Evolutionary conservation across 2,113 vertebrate genomes (phyloP).

Genomic region (Dromiciops gliroides): DNA sequence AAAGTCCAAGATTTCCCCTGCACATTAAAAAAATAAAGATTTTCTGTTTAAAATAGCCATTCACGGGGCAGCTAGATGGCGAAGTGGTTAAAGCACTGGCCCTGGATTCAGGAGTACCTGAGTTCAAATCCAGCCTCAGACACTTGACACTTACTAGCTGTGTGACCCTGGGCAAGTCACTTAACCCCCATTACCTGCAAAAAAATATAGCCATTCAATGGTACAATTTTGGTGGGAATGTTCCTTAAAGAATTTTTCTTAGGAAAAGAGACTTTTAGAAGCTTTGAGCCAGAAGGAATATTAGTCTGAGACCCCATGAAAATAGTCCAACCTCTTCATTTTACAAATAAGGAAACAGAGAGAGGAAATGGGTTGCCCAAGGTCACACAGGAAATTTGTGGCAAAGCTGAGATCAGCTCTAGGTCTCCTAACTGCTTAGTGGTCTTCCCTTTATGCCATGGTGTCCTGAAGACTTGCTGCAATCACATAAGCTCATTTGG

Average conservation of each 20-base stretch:
- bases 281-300: constrained; percentile 16
- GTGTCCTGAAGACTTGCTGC: not conserved
- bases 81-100: too few relatives aligned
- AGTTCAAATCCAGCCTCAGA: too few relatives aligned
- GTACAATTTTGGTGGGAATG: constrained; percentile 62
- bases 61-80: too few relatives aligned
- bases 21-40: constrained; percentile 63
- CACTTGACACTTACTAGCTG: too few relatives aligned
- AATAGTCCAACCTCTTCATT: not conserved
- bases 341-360: constrained; percentile 29
- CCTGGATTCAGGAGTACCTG: too few relatives aligned
- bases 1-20: constrained; percentile 70
- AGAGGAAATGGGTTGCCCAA: not conserved
- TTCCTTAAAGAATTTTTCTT: constrained; percentile 69
- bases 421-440: not conserved
- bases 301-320: not conserved
- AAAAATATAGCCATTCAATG: constrained; percentile 72
- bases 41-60: constrained; percentile 73
- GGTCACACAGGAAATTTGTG: not conserved
- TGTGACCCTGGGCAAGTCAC: too few relatives aligned
- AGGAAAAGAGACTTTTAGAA: constrained; percentile 58
- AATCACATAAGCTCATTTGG: too few relatives aligned
- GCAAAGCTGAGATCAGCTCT: not conserved
- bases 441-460: not conserved
- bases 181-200: too few relatives aligned